A percentile compares a stretch with the other conserved stretches of the same genome.
phyloP scores from a whole-genome alignment of 2,888 invertebrate genomes.

The Epistrophe eligans region DNA sequence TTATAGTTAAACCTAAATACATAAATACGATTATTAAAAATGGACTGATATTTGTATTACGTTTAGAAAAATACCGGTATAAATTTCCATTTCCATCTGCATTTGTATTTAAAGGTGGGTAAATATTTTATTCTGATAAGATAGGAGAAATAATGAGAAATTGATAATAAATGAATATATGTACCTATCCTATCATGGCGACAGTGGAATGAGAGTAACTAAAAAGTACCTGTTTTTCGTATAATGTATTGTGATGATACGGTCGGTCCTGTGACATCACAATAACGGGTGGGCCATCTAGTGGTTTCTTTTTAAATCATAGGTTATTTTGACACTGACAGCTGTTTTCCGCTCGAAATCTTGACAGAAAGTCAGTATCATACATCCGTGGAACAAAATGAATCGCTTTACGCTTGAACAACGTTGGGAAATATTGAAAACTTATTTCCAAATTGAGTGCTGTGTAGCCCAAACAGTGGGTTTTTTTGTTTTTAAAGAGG shows the following conservation, averaged over 20 bases:
- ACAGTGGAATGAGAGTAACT: too few species aligned
- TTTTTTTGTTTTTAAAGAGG: too few species aligned
- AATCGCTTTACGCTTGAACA: too few species aligned
- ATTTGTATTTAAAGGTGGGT: constrained; percentile 37
- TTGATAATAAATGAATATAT: constrained; percentile 7
- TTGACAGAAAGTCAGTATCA: too few species aligned
- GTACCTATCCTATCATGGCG: constrained; percentile 35
- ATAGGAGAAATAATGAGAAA: constrained; percentile 44
- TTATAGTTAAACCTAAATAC: not conserved
- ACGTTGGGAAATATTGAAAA: too few species aligned
- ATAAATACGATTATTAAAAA: not conserved
- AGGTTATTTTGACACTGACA: too few species aligned
- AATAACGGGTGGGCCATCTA: too few species aligned
- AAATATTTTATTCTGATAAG: constrained; percentile 62
- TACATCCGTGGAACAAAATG: too few species aligned
- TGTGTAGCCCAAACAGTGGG: too few species aligned
- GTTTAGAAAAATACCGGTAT: constrained; percentile 32
- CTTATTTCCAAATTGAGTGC: too few species aligned
- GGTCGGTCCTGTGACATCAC: constrained; percentile 57
- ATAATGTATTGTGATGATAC: not conserved
- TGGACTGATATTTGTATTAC: not conserved
- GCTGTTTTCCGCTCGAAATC: too few species aligned
- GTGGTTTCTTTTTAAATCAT: too few species aligned
- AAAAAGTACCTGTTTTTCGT: not conserved
- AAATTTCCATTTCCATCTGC: constrained; percentile 25